These are phyloP conservation scores for Hydraecia micacea DNA, from an alignment of 2,888 invertebrate genomes.

Conservation along the genomic window DNA sequence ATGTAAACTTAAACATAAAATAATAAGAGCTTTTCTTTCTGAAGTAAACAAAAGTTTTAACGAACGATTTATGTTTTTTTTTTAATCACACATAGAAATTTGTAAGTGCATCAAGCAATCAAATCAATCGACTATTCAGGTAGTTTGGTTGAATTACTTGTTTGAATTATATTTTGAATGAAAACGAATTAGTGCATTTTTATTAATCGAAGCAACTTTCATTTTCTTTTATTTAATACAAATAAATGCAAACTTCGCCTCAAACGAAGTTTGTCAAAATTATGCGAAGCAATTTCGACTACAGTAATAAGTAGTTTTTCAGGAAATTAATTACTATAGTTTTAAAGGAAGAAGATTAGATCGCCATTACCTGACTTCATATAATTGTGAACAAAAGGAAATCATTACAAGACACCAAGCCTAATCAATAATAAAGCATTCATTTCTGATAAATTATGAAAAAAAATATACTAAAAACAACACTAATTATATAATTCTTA, in stretches of 20 bases:
- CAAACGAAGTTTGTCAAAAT: neutral
- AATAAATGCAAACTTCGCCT: neutral
- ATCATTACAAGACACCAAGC: conserved; percentile 26
- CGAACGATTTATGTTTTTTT: neutral
- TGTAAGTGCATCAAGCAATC: neutral
- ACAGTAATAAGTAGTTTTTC: neutral
- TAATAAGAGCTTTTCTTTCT: conserved; percentile 11
- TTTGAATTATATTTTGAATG: neutral
- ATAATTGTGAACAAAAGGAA: conserved; percentile 3
- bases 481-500: conserved; percentile 65
- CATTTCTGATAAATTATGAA: conserved; percentile 56
- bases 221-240: neutral
- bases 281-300: neutral
- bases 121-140: neutral
- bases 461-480: conserved; percentile 59
- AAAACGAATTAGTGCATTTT: neutral
- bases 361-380: conserved; percentile 6
- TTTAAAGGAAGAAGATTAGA: neutral
- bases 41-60: conserved; percentile 14
- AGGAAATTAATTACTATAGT: neutral
- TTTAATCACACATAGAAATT: neutral
- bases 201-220: neutral
- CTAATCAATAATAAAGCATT: conserved; percentile 60
- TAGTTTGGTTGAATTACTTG: neutral
- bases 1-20: conserved; percentile 30